Base-by-base conservation (phyloP, 2,797 vertebrate genomes). In the Nothura maculosa region DNA sequence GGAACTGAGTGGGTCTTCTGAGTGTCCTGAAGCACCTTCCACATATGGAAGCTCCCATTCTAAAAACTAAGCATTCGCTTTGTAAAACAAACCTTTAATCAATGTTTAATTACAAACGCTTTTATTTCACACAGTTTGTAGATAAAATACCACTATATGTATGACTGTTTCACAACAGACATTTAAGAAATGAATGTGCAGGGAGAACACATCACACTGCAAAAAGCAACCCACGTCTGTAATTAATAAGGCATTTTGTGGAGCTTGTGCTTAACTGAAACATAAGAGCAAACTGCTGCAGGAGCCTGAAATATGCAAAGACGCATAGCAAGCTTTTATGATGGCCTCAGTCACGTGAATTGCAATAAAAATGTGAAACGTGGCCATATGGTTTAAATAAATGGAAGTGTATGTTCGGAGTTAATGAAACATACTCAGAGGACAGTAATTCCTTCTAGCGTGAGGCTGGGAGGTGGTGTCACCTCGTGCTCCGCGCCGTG, bases 271-370 rank as follows among this genome's bases (percentile, higher is more conserved):
- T 81, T 82, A 83, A 90, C 64, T 40, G 84, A 89, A 91, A 90
- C 57, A 43, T 18, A 40, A 55, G 55, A 52, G 54, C 91, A 90
- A 92, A 85, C 82, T 87, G 68, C 68, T 91, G 76, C 47, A 72
- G 92, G 92, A 95, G 94, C 82, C 64, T 85, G 43, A 90, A 96
- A 81, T 77, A 96, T 30, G 14, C 82, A 74, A 93, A 96, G 84
- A 87, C 1, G 25, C 43, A 69, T 18, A 85, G 79, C 86, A 83
- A 90, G 38, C 50, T 54, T 58, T 90, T 93, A 73, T 0, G 6
- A 89, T 86, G 83, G 89, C 69, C 66, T 89, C 76, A 66, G n/a
- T 36, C 21, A 2, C 30, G 83, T 68, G 78, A 95, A 92, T 77
- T 4, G 3, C 30, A 83, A n/a, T 75, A 79, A n/a, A 64, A 75